Conservation (phyloP, 1,140 invertebrate species). For the Hyposmocoma kahamanoa region DNA sequence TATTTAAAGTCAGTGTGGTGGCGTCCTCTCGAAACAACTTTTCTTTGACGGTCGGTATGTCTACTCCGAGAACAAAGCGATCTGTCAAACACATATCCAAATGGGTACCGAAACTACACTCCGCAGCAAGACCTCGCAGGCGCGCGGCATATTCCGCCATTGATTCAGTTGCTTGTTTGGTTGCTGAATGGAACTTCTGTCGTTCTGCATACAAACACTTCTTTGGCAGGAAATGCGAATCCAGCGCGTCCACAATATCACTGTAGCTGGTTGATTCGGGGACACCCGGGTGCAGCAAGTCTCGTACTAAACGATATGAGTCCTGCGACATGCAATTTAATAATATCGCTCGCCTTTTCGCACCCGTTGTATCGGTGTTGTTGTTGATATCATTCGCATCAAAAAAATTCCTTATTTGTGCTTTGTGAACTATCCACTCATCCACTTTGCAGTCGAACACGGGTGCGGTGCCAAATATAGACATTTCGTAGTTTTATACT, state of each 20-base stretch:
- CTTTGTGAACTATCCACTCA: not conserved
- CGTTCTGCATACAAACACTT: not conserved
- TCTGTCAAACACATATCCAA: not conserved
- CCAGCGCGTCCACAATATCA: not conserved
- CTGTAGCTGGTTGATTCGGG: not conserved
- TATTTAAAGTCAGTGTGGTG: not conserved
- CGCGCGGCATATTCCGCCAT: not conserved
- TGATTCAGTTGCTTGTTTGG: not conserved
- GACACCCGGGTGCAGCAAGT: not conserved
- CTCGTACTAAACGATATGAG: not conserved
- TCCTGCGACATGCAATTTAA: not conserved
- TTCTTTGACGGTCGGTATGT: not conserved
- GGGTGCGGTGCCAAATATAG: not conserved
- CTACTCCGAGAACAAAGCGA: not conserved
- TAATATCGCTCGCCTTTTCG: not conserved
- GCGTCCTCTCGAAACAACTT: not conserved
- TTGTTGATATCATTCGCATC: not conserved
- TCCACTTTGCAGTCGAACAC: not conserved
- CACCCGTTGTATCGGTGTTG: not conserved
- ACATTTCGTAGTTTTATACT: not conserved
- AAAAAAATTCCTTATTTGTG: not conserved
- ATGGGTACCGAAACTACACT: not conserved
- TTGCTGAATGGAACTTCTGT: not conserved
- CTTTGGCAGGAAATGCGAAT: not conserved
- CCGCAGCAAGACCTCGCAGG: not conserved